Percentiles rank a stretch among this genome's conserved stretches.
Conservation (phyloP, 2,113 vertebrate genomes). For the Phodopus roborovskii region DNA sequence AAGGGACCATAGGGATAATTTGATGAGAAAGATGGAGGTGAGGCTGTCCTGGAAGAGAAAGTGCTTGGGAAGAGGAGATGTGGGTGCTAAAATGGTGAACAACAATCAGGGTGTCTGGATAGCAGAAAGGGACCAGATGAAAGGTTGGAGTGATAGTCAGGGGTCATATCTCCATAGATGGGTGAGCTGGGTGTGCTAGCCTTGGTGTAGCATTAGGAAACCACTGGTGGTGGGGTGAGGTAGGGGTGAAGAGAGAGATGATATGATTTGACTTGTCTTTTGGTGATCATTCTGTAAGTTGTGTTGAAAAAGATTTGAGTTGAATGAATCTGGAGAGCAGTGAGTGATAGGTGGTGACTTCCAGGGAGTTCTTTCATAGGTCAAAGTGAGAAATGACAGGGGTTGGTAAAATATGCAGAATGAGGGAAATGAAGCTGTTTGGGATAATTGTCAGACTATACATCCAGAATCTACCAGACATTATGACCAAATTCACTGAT, state of each 20-base stretch:
- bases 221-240: background rate
- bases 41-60: background rate
- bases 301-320: background rate
- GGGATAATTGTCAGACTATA: background rate
- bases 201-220: background rate
- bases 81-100: background rate
- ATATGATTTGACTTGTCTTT: background rate
- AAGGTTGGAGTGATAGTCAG: background rate
- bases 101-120: background rate
- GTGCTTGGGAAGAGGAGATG: background rate
- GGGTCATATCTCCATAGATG: background rate
- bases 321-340: background rate
- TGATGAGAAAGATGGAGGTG: background rate
- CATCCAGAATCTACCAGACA: background rate
- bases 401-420: background rate
- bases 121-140: background rate
- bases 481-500: background rate
- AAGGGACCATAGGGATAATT: background rate
- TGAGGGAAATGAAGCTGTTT: background rate
- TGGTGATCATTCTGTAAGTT: background rate
- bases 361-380: background rate
- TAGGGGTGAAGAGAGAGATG: background rate
- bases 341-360: background rate
- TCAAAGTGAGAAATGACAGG: background rate
- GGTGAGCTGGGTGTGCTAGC: background rate